phyloP scores from a whole-genome alignment of 2,113 vertebrate species.

The Tursiops truncatus region DNA sequence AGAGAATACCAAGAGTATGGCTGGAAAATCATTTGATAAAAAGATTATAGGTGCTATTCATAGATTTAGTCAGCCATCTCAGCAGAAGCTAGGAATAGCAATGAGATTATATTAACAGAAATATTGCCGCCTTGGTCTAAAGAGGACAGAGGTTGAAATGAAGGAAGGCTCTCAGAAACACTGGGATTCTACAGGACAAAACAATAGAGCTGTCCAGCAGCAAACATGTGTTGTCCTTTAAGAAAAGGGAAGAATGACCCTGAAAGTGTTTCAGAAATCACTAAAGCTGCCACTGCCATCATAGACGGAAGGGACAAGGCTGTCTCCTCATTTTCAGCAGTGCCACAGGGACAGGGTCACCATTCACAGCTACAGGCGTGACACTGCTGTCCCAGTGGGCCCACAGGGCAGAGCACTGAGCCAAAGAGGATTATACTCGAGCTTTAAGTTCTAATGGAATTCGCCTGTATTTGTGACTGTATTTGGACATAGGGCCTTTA shows the following conservation, averaged over 20 bases:
- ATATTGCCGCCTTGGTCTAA: background rate
- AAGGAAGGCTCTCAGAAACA: background rate
- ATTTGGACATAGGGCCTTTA: background rate
- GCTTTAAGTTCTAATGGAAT: background rate
- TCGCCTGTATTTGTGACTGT: background rate
- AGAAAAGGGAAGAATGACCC: background rate
- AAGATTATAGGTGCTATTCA: background rate
- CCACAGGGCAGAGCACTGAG: background rate
- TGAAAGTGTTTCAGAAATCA: background rate
- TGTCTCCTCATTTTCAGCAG: background rate
- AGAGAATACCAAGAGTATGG: background rate
- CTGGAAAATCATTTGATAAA: background rate
- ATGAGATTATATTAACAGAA: background rate
- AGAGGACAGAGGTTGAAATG: background rate
- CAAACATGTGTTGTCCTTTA: background rate
- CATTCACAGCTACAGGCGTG: background rate
- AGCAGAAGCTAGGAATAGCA: background rate
- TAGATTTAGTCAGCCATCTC: background rate
- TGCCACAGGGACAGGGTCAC: background rate
- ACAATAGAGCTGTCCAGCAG: background rate
- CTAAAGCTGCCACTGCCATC: background rate
- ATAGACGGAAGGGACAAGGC: background rate
- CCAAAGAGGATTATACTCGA: background rate
- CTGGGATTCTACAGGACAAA: background rate
- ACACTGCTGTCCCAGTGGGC: background rate